phyloP scores from a whole-genome alignment of 2,797 vertebrate genomes.

The Brachyrhaphis roseni region DNA sequence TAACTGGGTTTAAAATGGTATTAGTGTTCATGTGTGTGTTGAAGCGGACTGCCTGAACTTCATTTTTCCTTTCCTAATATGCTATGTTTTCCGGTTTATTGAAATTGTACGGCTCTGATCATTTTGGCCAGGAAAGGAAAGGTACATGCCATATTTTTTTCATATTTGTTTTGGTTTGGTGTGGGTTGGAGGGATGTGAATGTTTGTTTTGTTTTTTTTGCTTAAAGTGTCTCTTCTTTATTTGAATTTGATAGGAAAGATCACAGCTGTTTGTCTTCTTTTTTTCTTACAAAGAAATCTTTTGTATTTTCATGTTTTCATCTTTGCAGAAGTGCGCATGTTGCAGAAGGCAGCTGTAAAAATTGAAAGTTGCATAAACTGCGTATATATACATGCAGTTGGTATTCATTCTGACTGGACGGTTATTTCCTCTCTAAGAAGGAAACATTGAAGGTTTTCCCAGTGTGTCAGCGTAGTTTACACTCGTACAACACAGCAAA shows the following conservation, averaged over 20 bases:
- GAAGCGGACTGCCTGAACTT: background rate
- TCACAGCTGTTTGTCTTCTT: constrained; percentile 28
- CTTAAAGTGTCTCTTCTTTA: constrained; percentile 14
- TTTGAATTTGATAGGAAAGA: constrained; percentile 23
- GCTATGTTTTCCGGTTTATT: constrained; percentile 23
- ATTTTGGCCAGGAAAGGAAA: constrained; percentile 53
- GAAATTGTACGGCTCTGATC: constrained; percentile 25
- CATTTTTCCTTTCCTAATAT: constrained; percentile 12
- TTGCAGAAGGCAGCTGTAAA: constrained; percentile 51
- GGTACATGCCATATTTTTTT: constrained; percentile 22
- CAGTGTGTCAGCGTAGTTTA: constrained; percentile 46
- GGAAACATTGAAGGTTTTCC: constrained; percentile 28
- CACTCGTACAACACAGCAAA: constrained; percentile 22
- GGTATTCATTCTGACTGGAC: constrained; percentile 25
- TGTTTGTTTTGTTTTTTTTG: constrained; percentile 3
- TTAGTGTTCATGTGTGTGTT: background rate
- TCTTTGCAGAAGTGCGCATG: constrained; percentile 38
- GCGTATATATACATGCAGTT: constrained; percentile 45
- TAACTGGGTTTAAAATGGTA: background rate
- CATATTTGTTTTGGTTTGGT: constrained; percentile 44
- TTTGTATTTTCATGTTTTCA: constrained; percentile 9
- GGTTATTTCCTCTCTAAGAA: background rate
- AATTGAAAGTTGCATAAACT: constrained; percentile 20
- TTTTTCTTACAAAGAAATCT: constrained; percentile 3
- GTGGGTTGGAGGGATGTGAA: constrained; percentile 30